Conservation (phyloP, 2,113 vertebrate species). For the Grammomys surdaster region DNA sequence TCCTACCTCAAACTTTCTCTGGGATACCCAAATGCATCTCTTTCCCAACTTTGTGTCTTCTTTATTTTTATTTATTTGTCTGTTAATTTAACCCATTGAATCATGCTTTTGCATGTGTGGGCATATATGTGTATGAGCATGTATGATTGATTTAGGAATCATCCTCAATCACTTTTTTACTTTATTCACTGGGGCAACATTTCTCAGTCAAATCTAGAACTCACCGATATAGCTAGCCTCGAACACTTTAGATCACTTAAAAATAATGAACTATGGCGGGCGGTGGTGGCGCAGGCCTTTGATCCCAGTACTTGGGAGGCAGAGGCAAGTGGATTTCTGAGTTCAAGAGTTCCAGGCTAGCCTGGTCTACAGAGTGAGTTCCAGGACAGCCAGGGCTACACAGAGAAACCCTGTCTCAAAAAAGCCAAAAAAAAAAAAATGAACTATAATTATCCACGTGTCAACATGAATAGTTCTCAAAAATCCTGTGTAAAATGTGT, state of each 20-base stretch:
- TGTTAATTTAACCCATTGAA: no score
- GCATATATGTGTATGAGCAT: no score
- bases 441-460: constrained; percentile 25
- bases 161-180: no score
- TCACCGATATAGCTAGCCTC: background rate
- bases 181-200: background rate
- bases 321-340: no score
- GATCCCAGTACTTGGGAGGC: no score
- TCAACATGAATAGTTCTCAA: constrained; percentile 35
- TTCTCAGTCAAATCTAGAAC: background rate
- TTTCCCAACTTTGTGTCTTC: background rate
- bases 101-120: background rate
- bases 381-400: no score
- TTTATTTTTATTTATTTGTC: background rate
- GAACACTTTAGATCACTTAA: constrained; percentile 55
- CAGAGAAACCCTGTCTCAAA: no score
- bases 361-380: no score
- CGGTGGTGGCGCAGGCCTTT: no score
- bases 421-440: background rate
- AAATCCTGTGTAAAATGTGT: constrained; percentile 34
- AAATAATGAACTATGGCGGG: constrained; percentile 45
- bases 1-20: background rate
- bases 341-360: no score
- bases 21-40: background rate
- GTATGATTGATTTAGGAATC: background rate